phyloP scores from a whole-genome alignment of 92 coral and sea anemone genomes.

The Siderastrea radians region DNA sequence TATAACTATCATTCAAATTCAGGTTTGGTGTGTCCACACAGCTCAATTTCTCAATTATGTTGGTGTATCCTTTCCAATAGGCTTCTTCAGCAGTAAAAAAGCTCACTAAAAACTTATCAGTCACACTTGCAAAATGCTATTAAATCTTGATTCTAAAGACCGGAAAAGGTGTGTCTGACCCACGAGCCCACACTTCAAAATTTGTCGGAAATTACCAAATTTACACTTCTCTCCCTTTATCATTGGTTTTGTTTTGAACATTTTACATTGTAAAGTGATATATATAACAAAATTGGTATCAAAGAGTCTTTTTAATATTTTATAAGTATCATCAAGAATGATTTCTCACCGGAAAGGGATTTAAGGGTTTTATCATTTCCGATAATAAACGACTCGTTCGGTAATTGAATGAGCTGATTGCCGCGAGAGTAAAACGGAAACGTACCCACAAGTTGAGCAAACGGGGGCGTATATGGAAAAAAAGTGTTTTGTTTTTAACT shows the following conservation, averaged over 20 bases:
- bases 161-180: conserved; percentile 50
- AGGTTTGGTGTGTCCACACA: background rate
- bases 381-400: background rate
- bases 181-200: background rate
- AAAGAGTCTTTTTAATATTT: background rate
- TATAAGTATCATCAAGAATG: background rate
- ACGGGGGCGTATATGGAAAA: background rate
- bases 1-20: too few species aligned
- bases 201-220: background rate
- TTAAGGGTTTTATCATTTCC: conserved; percentile 7
- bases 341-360: background rate
- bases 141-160: background rate
- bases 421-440: conserved; percentile 19
- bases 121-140: background rate
- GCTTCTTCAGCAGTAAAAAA: background rate
- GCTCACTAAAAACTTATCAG: background rate
- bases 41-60: background rate
- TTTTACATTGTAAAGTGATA: background rate
- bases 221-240: background rate
- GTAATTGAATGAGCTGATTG: background rate
- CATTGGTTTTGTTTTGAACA: background rate
- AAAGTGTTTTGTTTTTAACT: conserved; percentile 11
- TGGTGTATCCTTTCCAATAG: background rate
- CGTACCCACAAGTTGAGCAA: conserved; percentile 17
- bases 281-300: background rate